Percentiles rank a stretch among this genome's conserved stretches.
phyloP scores from a whole-genome alignment of 23 tunicate species.

The Trididemnum clinides region DNA sequence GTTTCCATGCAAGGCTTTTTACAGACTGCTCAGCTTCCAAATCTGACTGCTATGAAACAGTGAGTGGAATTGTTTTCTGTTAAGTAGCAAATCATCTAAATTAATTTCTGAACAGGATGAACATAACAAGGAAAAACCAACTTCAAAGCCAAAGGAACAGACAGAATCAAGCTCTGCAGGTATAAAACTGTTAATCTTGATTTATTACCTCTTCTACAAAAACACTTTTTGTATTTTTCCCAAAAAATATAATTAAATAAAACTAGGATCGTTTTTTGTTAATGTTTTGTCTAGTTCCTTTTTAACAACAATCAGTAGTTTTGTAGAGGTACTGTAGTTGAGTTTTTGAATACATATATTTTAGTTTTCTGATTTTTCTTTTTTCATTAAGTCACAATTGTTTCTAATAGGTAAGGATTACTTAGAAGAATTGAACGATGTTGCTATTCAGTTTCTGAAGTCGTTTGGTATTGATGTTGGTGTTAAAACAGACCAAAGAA shows the following conservation, averaged over 20 bases:
- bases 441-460: conserved; percentile 56
- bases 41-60: neutral
- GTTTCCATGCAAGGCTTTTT: neutral
- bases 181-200: neutral
- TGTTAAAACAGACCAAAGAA: conserved; percentile 53
- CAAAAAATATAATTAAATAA: no score
- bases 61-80: neutral
- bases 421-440: conserved; percentile 45
- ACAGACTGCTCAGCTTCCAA: no score
- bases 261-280: no score
- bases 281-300: no score
- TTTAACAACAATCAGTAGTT: no score
- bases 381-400: neutral
- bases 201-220: no score
- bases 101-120: no score
- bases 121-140: neutral
- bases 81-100: no score
- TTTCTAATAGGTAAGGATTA: conserved; percentile 35
- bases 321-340: no score
- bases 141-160: neutral
- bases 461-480: conserved; percentile 84
- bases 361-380: no score
- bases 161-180: neutral
- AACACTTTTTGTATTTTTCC: no score
- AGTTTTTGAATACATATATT: no score